Evolutionary conservation across 2,888 invertebrate genomes (phyloP), one percentile per base, ranked within the genome.

Genomic region (Drosophila acutilabella): DNA sequence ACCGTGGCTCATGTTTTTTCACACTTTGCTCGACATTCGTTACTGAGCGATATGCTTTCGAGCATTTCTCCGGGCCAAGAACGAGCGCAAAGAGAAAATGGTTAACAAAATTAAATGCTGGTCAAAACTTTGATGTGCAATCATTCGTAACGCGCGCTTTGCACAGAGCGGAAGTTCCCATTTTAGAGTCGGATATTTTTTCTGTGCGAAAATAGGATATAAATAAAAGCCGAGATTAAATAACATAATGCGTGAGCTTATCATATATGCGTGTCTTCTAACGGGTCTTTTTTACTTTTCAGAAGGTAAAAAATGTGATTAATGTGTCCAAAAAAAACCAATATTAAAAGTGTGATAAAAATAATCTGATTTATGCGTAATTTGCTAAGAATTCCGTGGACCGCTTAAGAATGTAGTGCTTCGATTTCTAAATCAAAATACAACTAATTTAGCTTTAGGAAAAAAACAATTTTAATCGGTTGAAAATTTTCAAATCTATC

Each of bases 251-350:
- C 83, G 80, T 62, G 72, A 67, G 42, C 58, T 74, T 47, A 48
- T 75, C 33, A 71, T 89, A 38, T 89, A 76, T 30, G 77, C 70
- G 50, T 74, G 83, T 23, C 47, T 91, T 10, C 45, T 90, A 40
- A 74, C 81, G 64, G 88, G 90, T 61, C 71, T 91, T 60, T 90
- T 92, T 89, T 89, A 90, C 71, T 91, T 92, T 80, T 91, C 91
- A 60, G 92, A 92, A 91, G 91, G 91, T 91, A 90, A 72, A 68
- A 45, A 23, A 53, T 48, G 51, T 41, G 23, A 26, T 13, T 2
- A 18, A 20, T 1, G 4, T 50, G 59, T 33, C 0, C 20, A 50
- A 48, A 45, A 20, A 33, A 20, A 40, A 16, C 5, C 4, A 4
- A 2, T 3, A 36, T 11, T 11, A 36, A 36, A 11, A 7, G 3